These are phyloP conservation scores for Dendrolimus punctatus DNA, from an alignment of 1,140 invertebrate genomes.

Conservation along the genomic window DNA sequence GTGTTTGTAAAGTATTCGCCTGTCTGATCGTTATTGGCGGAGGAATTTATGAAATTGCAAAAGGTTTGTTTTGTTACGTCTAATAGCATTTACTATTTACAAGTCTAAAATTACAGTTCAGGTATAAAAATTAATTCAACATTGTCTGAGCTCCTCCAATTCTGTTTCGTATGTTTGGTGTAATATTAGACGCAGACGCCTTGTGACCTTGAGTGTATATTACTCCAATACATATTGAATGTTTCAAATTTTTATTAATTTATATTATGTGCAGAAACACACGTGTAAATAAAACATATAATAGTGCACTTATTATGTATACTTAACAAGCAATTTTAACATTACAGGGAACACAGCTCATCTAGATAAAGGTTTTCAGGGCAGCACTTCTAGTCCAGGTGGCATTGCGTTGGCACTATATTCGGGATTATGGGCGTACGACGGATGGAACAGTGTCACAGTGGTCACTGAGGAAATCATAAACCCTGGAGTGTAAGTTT, in stretches of 20 bases:
- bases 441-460: constrained; percentile 94
- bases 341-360: constrained; percentile 76
- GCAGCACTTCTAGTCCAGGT: constrained; percentile 79
- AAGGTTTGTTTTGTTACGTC: constrained; percentile 65
- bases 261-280: no score
- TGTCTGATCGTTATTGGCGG: constrained; percentile 88
- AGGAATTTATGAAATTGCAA: constrained; percentile 83
- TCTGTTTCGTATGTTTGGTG: no score
- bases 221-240: no score
- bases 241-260: no score
- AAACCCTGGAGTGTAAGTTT: constrained; percentile 83
- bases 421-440: constrained; percentile 95
- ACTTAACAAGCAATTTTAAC: no score
- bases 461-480: constrained; percentile 95
- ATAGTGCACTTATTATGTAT: no score
- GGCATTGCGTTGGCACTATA: constrained; percentile 93
- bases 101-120: neutral
- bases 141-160: no score
- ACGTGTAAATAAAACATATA: no score
- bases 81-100: neutral
- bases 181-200: no score
- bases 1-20: constrained; percentile 87
- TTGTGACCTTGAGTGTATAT: no score
- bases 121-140: no score
- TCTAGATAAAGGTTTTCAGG: constrained; percentile 82